These are phyloP conservation scores for Drosophila carrolli DNA, from an alignment of 1,140 invertebrate species.

Conservation along the genomic window DNA sequence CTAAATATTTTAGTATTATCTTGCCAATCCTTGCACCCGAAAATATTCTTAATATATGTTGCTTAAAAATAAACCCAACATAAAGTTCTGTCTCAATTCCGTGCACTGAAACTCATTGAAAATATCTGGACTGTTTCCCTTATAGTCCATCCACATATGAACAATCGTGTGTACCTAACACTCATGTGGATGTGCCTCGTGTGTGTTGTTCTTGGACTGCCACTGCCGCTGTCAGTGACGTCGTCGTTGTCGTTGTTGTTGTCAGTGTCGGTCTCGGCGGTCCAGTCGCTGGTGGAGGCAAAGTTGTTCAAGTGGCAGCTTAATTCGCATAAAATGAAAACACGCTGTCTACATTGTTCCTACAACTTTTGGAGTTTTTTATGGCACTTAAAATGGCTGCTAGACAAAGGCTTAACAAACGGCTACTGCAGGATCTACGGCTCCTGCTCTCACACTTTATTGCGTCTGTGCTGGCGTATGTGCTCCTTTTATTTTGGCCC, in stretches of 20 bases:
- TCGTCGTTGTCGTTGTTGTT: slow-evolving; percentile 17
- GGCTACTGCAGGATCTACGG: slow-evolving; percentile 59
- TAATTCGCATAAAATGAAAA: slow-evolving; percentile 84
- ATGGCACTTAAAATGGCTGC: slow-evolving; percentile 81
- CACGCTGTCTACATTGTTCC: slow-evolving; percentile 84
- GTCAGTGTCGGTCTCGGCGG: slow-evolving; percentile 48
- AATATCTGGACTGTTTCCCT: slow-evolving; percentile 1
- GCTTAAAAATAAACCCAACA: too few relatives aligned
- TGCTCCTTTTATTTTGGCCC: slow-evolving; percentile 21
- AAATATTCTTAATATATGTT: too few relatives aligned
- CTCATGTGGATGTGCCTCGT: slow-evolving; percentile 30
- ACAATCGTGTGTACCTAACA: slow-evolving; percentile 20
- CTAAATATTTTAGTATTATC: too few relatives aligned
- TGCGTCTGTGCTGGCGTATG: slow-evolving; percentile 24
- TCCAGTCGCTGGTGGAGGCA: slow-evolving; percentile 64
- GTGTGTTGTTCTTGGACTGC: slow-evolving; percentile 52
- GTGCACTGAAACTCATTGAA: slow-evolving; percentile 5
- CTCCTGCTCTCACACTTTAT: slow-evolving; percentile 15
- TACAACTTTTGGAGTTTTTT: slow-evolving; percentile 84
- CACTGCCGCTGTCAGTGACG: slow-evolving; percentile 46
- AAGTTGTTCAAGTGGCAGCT: slow-evolving; percentile 84
- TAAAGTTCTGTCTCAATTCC: neutral
- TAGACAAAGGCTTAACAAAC: slow-evolving; percentile 79
- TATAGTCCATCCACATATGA: slow-evolving; percentile 7
- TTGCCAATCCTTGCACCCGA: too few relatives aligned